A percentile compares a stretch with the other conserved stretches of the same genome.
These are phyloP conservation scores for Heloderma charlesbogerti DNA, from an alignment of 2,113 vertebrate species.

Conservation along the genomic window DNA sequence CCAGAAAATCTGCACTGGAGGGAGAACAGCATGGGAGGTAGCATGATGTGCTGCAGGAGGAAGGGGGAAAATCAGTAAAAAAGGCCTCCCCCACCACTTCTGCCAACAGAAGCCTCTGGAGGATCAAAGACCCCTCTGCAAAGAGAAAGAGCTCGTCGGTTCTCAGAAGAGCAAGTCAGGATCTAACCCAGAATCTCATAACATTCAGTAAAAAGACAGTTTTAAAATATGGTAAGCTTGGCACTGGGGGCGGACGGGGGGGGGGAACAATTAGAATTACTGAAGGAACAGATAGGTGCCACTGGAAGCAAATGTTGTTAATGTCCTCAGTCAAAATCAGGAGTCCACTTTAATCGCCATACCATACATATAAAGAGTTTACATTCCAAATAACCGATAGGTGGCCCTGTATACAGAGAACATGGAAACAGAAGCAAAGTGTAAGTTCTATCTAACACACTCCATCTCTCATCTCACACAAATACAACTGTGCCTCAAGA, in stretches of 20 bases:
- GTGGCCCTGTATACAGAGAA: neutral
- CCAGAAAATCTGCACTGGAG: neutral
- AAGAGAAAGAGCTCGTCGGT: neutral
- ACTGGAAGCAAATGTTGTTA: neutral
- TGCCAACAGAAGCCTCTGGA: neutral
- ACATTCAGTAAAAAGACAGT: neutral
- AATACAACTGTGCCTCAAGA: neutral
- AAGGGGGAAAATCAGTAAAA: neutral
- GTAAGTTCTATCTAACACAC: neutral
- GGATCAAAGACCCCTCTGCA: neutral
- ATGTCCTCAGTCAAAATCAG: neutral
- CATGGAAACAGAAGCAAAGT: neutral
- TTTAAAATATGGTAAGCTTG: neutral
- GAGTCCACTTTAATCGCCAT: neutral
- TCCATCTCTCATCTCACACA: too few species aligned
- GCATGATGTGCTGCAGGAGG: neutral
- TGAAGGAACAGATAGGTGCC: conserved; percentile 14
- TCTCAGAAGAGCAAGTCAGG: neutral
- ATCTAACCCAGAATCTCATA: neutral
- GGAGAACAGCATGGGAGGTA: neutral
- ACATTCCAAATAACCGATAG: neutral
- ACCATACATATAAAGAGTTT: neutral
- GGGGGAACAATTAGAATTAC: neutral
- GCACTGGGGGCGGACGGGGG: neutral
- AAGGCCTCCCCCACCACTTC: neutral